A percentile compares a stretch with the other conserved stretches of the same genome.
phyloP scores from a whole-genome alignment of 2,113 vertebrate genomes.

The Ursus arctos region DNA sequence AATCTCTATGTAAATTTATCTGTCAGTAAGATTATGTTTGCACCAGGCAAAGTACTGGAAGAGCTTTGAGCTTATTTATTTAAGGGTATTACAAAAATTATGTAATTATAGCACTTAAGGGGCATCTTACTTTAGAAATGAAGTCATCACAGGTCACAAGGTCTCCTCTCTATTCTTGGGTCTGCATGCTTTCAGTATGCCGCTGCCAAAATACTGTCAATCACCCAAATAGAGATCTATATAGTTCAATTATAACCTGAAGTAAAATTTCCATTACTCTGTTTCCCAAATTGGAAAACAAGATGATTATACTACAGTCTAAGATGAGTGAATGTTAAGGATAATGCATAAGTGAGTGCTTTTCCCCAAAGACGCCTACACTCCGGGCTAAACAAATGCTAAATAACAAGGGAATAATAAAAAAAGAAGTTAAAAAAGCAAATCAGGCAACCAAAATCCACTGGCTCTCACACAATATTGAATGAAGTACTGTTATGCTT shows the following conservation, averaged over 20 bases:
- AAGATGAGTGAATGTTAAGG: background rate
- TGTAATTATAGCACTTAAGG: background rate
- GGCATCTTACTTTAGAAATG: background rate
- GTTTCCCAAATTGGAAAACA: constrained; percentile 8
- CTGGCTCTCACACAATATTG: constrained; percentile 28
- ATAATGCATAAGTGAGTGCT: background rate
- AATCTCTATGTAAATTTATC: background rate
- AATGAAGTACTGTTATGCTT: constrained; percentile 40
- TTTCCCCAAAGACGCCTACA: background rate
- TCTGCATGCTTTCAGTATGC: background rate
- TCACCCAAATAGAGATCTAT: background rate
- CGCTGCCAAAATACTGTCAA: background rate
- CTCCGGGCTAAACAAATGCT: background rate
- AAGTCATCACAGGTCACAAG: background rate
- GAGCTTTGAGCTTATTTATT: background rate
- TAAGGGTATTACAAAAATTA: constrained; percentile 9
- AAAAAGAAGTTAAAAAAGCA: background rate
- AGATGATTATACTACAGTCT: background rate
- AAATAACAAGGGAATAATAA: constrained; percentile 38
- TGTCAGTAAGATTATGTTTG: background rate
- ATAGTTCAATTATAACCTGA: background rate
- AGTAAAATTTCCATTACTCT: background rate
- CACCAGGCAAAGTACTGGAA: background rate
- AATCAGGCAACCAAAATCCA: constrained; percentile 10
- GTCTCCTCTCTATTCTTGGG: background rate